Conservation (phyloP, 2,797 vertebrate species). For the Sebastes matsubarae region DNA sequence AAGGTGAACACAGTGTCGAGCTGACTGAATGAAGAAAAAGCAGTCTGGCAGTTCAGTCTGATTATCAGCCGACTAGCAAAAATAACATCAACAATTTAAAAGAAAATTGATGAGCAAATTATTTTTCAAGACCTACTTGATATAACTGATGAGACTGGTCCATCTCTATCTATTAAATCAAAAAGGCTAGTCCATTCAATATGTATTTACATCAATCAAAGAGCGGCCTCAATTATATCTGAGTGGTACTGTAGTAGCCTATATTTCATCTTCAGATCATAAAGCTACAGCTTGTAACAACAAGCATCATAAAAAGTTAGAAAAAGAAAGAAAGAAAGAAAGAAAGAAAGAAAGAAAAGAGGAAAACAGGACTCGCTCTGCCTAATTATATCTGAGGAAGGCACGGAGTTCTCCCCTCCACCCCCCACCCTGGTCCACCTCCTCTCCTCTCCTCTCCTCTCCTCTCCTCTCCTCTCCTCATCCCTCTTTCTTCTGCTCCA, state of each 20-base stretch:
- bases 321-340: slow-evolving; percentile 1
- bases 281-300: not conserved
- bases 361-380: not conserved
- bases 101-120: not conserved
- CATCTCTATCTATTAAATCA: not conserved
- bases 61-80: not conserved
- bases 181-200: not conserved
- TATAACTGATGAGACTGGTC: not conserved
- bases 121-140: not conserved
- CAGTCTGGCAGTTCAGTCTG: not conserved
- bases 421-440: slow-evolving; percentile 19
- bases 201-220: not conserved
- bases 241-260: not conserved
- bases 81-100: not conserved
- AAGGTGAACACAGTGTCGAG: not conserved
- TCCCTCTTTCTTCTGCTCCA: slow-evolving; percentile 57
- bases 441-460: not conserved
- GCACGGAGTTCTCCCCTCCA: not conserved
- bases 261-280: not conserved
- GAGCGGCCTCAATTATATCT: not conserved
- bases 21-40: not conserved
- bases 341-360: slow-evolving; percentile 7
- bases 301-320: not conserved
- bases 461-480: slow-evolving; percentile 4
- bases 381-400: slow-evolving; percentile 48